Evolutionary conservation across 2,888 invertebrate genomes (phyloP).

Genomic region (Trichopria drosophilae): DNA sequence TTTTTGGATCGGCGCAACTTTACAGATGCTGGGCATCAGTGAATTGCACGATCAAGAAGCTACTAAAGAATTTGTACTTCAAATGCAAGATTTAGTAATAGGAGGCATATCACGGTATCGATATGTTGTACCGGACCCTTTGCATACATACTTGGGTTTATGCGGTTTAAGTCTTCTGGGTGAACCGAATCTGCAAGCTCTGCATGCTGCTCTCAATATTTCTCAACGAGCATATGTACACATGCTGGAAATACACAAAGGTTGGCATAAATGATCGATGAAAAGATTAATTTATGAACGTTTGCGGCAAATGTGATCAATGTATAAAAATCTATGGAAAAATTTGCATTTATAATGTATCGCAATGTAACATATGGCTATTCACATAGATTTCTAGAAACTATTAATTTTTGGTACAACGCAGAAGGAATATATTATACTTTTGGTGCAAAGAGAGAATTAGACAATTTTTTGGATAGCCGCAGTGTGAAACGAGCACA

Average conservation of each 20-base stretch:
- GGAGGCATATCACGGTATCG: slow-evolving; percentile 95
- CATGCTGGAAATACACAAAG: slow-evolving; percentile 69
- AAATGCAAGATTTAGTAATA: slow-evolving; percentile 79
- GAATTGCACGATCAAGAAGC: slow-evolving; percentile 69
- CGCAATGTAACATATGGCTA: no score
- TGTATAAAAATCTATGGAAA: no score
- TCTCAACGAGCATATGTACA: slow-evolving; percentile 73
- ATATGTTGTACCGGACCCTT: slow-evolving; percentile 72
- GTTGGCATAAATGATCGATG: no score
- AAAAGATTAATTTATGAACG: no score
- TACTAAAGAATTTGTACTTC: slow-evolving; percentile 74
- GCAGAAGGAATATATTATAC: no score
- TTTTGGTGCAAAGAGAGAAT: no score
- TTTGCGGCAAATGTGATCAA: no score
- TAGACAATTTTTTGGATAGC: no score
- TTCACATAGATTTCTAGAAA: no score
- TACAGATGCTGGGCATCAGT: slow-evolving; percentile 78
- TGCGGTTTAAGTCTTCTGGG: slow-evolving; percentile 83
- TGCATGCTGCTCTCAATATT: slow-evolving; percentile 87
- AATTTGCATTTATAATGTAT: no score
- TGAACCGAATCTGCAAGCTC: slow-evolving; percentile 71
- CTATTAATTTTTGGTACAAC: no score
- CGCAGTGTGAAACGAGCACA: no score
- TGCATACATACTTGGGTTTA: slow-evolving; percentile 90
- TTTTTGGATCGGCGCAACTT: slow-evolving; percentile 96